Conservation (phyloP, 2,113 vertebrate species). For the Aphelocoma coerulescens region DNA sequence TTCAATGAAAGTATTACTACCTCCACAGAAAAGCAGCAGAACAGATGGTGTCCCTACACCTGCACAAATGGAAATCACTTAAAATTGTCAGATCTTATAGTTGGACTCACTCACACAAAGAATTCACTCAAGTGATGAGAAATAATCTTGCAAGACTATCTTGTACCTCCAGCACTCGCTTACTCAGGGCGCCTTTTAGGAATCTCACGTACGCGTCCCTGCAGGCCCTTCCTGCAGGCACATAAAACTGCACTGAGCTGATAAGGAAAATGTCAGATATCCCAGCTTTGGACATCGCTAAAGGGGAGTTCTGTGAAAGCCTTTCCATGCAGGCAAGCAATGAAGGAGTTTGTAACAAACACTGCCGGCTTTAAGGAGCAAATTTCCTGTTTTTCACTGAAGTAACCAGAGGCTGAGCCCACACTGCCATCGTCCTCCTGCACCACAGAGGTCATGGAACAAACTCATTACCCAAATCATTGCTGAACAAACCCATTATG, state of each 20-base stretch:
- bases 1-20: neutral
- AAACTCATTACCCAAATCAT: neutral
- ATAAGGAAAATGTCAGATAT: neutral
- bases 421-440: neutral
- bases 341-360: neutral
- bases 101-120: neutral
- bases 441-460: neutral
- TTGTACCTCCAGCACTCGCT: neutral
- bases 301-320: neutral
- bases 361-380: neutral
- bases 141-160: neutral
- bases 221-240: neutral
- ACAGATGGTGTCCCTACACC: neutral
- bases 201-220: neutral
- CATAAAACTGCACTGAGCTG: neutral
- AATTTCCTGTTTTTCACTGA: neutral
- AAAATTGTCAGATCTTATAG: neutral
- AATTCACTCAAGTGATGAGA: neutral
- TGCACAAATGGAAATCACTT: neutral
- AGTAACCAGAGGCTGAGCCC: accelerated
- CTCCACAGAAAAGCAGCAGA: neutral
- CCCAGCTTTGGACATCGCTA: neutral
- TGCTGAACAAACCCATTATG: neutral
- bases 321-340: neutral
- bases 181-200: neutral